Evolutionary conservation across 2,797 vertebrate genomes (phyloP), one percentile per base, ranked within the genome.

Genomic region (Mus spretus): DNA sequence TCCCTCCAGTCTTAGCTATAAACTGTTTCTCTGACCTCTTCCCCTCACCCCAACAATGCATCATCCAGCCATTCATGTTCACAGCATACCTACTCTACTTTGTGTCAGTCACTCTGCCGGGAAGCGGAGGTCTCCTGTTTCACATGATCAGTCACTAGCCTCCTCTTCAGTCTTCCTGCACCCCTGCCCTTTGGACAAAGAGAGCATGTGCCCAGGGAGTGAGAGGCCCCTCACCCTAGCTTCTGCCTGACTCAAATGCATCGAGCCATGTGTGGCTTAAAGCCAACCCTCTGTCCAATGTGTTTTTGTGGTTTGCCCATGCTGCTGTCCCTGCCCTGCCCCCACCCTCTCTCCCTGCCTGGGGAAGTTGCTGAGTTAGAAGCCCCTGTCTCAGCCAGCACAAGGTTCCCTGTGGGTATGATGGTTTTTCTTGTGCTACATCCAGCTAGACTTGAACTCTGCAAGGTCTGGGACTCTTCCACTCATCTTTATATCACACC

Each of bases 1-100:
- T 93, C 61, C 84, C 50, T 91, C 78, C 34, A 59, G 44, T 80
- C 26, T 88, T 80, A 14, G 31, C 47, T 87, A 20, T 91, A 89
- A 93, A 85, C 3, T 77, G 50, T 84, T 88, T 88, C 59, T 75
- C 57, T 72, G n/a, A 90, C 47, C 40, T 74, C 44, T 53, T 37
- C n/a, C 11, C 67, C 70, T 83, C 13, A 50, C 4, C 40, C 77
- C 57, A 70, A 40, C 44, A n/a, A 70, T 50, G 59, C 20, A 37
- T 24, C 72, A 44, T 34, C 72, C 40, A 55, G 9, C 15, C n/a
- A 4, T n/a, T 24, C 15, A 12, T 37, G 65, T 67, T 92, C 82
- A 82, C 34, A 72, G 70, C 20, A 5, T 14, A 3, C 17, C 31
- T 70, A 19, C 53, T 55, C 1, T 59, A 22, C 63, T 61, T 1